Evolutionary conservation across 2,113 vertebrate species (phyloP), one percentile per base, ranked within the genome.

Genomic region (Eurypyga helias): DNA sequence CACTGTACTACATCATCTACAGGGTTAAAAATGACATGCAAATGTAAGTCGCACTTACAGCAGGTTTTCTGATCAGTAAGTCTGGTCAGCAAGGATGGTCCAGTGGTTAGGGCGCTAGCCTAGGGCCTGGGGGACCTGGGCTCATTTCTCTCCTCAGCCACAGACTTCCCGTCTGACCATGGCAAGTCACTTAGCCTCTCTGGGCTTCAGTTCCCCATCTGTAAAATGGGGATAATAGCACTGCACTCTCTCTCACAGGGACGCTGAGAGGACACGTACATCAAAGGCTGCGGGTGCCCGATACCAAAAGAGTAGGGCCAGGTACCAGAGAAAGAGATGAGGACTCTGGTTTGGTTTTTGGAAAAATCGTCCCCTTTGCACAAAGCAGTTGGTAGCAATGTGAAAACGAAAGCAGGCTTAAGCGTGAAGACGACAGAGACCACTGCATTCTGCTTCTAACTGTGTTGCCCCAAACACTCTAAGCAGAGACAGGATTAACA

Each of bases 401-500:
- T 71, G 69, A 87, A 95, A 97, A 90, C 21, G 33, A 93, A 96
- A 94, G 95, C 81, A 93, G 91, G 95, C 78, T 95, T 94, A 84
- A 92, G 94, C 94, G 87, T 71, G 77, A 87, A 71, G 86, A 89
- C 26, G 77, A 94, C 52, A 92, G 83, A 92, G 89, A 77, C 61
- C 61, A 45, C 77, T 57, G 54, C 65, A 31, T 81, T 89, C 91
- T 93, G 81, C 89, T 94, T 92, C 96, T 91, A 93, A 90, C 76
- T 83, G 54, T 9, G 36, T 48, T 23, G 51, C 66, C 89, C 95
- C 95, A 70, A 65, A 71, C 95, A 87, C 67, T 86, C 45, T 93
- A 97, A 87, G 87, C 90, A 96, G 71, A 96, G 70, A 95, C 76
- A 97, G 87, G 87, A 96, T 84, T 97, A 97, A 98, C 96, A 98